A percentile compares a stretch with the other conserved stretches of the same genome.
Conservation (phyloP, 2,113 vertebrate genomes). For the Sterna hirundo region DNA sequence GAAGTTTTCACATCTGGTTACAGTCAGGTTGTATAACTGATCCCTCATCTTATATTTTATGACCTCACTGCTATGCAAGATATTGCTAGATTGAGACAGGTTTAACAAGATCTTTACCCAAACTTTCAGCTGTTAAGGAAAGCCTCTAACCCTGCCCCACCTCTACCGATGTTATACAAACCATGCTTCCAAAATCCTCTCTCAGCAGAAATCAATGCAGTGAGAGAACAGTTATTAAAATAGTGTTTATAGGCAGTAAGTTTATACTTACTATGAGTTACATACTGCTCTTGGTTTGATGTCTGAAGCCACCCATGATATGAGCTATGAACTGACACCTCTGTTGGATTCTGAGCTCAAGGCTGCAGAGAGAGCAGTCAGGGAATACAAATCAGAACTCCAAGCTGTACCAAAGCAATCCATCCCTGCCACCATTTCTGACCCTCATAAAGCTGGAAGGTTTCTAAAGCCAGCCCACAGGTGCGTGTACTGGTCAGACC, state of each 20-base stretch:
- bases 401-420: not conserved
- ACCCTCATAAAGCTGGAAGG: not conserved
- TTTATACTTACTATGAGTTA: not conserved
- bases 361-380: not conserved
- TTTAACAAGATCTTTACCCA: not conserved
- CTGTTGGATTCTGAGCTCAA: not conserved
- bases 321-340: not conserved
- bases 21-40: not conserved
- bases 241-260: fast-evolving
- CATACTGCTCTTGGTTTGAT: not conserved
- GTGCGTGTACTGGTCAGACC: fast-evolving
- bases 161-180: not conserved
- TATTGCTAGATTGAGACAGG: not conserved
- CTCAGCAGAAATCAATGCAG: not conserved
- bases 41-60: fast-evolving
- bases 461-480: not conserved
- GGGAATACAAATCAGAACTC: not conserved
- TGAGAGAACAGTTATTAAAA: not conserved
- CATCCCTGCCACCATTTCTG: not conserved
- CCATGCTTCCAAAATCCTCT: not conserved
- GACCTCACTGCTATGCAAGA: not conserved
- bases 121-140: not conserved
- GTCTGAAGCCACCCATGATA: not conserved
- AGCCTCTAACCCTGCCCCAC: not conserved
- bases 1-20: no score